Conservation (phyloP, 2,113 vertebrate species). For the Murina feae region DNA sequence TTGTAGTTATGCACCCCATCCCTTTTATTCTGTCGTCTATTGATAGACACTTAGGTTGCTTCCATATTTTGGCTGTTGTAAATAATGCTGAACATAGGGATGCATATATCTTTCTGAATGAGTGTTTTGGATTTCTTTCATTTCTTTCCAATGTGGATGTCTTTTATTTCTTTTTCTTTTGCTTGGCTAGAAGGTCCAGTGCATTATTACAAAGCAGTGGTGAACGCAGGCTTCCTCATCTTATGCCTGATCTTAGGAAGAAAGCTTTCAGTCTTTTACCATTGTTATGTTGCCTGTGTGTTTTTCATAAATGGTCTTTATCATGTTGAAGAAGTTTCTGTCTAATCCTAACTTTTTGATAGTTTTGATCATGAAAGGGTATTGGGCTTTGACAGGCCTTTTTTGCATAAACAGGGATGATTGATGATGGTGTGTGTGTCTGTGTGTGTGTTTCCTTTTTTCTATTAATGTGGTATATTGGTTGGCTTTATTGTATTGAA, state of each 20-base stretch:
- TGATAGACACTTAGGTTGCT: not conserved
- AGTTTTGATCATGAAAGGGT: not conserved
- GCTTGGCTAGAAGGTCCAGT: not conserved
- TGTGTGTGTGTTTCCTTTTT: not conserved
- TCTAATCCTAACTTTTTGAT: not conserved
- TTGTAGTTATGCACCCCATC: not conserved
- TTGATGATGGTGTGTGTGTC: not conserved
- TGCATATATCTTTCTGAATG: not conserved
- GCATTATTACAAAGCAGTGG: not conserved
- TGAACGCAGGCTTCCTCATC: not conserved
- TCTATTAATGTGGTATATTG: not conserved
- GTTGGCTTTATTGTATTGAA: not conserved
- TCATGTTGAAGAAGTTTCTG: not conserved
- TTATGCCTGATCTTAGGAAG: not conserved
- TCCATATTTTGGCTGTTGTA: not conserved
- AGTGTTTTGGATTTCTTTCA: not conserved
- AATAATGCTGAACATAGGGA: not conserved
- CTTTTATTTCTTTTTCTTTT: constrained; percentile 13
- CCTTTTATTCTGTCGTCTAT: not conserved
- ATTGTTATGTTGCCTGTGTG: not conserved
- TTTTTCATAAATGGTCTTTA: constrained; percentile 14
- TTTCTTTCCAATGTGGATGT: not conserved
- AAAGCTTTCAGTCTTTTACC: not conserved
- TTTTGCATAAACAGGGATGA: not conserved
- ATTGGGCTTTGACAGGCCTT: not conserved